Base-by-base conservation (phyloP, 2,113 vertebrate species). In the Lepus europaeus region DNA sequence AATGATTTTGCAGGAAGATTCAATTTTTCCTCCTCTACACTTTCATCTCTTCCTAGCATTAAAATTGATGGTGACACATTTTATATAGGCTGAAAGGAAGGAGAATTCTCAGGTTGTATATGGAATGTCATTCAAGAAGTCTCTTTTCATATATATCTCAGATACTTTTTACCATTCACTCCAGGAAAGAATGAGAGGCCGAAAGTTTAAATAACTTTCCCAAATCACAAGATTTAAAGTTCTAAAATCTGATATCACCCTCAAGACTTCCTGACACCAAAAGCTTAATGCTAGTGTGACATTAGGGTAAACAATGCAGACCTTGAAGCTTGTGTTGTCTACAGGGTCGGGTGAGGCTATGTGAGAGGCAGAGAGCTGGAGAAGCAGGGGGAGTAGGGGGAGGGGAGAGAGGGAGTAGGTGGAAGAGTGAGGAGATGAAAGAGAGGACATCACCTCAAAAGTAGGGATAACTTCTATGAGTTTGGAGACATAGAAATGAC, bases 1-100 rank as follows among this genome's bases (percentile, higher is more conserved):
- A 85, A 91, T 82, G 45, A 20, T 66, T 61, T 78, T 68, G 36
- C 45, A 82, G 33, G 36, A 88, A 96, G 33, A 86, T 72, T 82
- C 56, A 45, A 27, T 56, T 82, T 68, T 93, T 91, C 39, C 66
- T 90, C 23, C 9, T 87, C 29, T 63, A 14, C 1, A 31, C 17
- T 56, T 92, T 76, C 63, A 77, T 51, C 13, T 51, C 63, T 87
- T 82, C 2, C 6, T 49, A 78, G 12, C 22, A 51, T n/a, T 51
- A 89, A 89, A 95, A 83, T 23, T 86, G 53, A 81, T n/a, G 51
- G 17, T 63, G 56, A 86, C 66, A 13, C 23, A 74, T 68, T 89
- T 96, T 82, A 78, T 87, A 89, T 69, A 49, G 68, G 59, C 31
- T 66, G 45, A 69, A 89, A 69, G 31, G 56, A 84, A 59, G 19